A percentile compares a stretch with the other conserved stretches of the same genome.
Conservation (phyloP, 2,888 invertebrate species). For the Slavum lentiscoides region DNA sequence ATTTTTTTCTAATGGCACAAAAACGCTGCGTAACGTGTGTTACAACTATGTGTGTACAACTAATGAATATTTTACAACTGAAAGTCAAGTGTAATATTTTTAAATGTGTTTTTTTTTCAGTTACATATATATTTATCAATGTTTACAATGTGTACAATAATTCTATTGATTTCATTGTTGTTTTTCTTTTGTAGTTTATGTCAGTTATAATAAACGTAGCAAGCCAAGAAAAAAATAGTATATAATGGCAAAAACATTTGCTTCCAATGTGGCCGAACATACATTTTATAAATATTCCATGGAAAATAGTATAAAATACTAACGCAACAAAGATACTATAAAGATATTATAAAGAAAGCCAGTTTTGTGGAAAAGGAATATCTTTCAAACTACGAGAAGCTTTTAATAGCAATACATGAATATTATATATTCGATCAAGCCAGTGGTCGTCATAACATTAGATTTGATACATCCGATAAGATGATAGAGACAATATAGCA, state of each 20-base stretch:
- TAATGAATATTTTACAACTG: constrained; percentile 3
- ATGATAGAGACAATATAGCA: no score
- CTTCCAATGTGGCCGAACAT: constrained; percentile 48
- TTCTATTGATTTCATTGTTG: neutral
- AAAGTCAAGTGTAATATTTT: neutral
- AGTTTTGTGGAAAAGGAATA: constrained; percentile 56
- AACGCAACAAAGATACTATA: constrained; percentile 57
- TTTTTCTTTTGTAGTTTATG: constrained; percentile 23
- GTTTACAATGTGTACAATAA: neutral
- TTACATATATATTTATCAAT: neutral
- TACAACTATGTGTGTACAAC: no score
- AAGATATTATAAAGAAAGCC: no score
- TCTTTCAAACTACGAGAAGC: constrained; percentile 47
- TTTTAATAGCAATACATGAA: constrained; percentile 31
- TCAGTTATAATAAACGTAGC: neutral
- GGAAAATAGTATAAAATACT: constrained; percentile 49
- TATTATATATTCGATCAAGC: neutral
- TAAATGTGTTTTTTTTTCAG: neutral
- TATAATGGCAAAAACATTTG: constrained; percentile 47
- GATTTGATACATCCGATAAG: neutral
- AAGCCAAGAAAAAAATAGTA: constrained; percentile 27
- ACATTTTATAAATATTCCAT: constrained; percentile 53
- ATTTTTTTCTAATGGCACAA: constrained; percentile 14
- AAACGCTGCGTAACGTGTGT: neutral
- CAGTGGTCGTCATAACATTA: neutral